Conservation (phyloP, 2,797 vertebrate genomes). For the Phalanger gymnotis region DNA sequence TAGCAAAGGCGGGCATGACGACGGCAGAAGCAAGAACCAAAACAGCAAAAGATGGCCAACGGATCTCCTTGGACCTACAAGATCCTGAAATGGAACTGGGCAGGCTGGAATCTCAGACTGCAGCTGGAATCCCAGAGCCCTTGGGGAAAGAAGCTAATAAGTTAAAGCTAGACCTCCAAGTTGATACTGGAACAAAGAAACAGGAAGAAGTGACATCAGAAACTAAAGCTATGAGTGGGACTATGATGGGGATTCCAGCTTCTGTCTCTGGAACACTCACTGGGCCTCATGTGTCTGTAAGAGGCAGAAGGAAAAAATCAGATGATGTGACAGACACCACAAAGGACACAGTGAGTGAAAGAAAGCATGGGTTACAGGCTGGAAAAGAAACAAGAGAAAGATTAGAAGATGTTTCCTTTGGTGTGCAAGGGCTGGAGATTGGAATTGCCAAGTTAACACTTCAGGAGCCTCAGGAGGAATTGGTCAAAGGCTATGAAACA, state of each 20-base stretch:
- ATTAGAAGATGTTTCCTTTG: accelerated
- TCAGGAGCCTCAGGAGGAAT: conserved; percentile 77
- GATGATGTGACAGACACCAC: background rate
- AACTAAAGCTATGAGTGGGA: accelerated
- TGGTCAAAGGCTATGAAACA: conserved; percentile 41
- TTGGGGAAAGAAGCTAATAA: accelerated
- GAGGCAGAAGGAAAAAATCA: accelerated
- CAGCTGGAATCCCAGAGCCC: accelerated
- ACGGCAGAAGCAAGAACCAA: conserved; percentile 25
- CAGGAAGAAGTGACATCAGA: accelerated
- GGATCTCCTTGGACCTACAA: background rate
- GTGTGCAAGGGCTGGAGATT: conserved; percentile 23
- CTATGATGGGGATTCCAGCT: accelerated
- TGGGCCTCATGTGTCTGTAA: accelerated
- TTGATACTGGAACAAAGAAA: accelerated
- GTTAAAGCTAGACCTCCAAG: accelerated
- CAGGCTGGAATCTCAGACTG: no score
- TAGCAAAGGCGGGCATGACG: conserved; percentile 55
- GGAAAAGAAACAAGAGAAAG: accelerated
- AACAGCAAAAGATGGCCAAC: background rate
- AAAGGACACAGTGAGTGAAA: accelerated
- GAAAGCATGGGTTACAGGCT: accelerated
- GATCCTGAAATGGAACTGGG: background rate
- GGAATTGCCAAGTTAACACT: conserved; percentile 82
- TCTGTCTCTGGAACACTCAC: accelerated